Conservation (phyloP, 2,888 invertebrate genomes). For the Phyllotreta striolata region DNA sequence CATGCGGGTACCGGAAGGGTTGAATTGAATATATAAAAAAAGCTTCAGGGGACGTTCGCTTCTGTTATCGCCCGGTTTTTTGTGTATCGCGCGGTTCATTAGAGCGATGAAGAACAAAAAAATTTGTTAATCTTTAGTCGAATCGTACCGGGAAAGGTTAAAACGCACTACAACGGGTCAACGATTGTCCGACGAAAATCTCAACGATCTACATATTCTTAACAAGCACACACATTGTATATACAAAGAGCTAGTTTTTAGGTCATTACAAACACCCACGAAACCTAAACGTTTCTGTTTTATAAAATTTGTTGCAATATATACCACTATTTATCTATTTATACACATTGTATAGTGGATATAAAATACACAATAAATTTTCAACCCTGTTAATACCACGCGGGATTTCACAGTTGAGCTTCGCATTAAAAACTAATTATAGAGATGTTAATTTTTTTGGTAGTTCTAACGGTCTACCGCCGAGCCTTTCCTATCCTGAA, state of each 20-base stretch:
- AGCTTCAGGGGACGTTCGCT: constrained; percentile 38
- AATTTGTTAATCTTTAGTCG: not conserved
- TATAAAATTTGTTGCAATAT: no score
- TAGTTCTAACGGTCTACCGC: constrained; percentile 45
- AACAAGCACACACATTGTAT: no score
- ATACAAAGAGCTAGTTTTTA: no score
- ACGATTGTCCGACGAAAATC: no score
- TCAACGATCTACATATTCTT: no score
- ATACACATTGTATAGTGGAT: no score
- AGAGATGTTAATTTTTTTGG: constrained; percentile 50
- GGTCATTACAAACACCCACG: no score
- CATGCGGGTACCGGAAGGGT: constrained; percentile 57
- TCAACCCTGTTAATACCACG: not conserved
- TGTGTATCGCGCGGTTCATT: constrained; percentile 35
- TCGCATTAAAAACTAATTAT: constrained; percentile 51
- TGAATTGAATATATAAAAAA: constrained; percentile 33
- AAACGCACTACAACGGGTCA: no score
- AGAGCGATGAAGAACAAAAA: not conserved
- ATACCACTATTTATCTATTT: no score
- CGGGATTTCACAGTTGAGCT: constrained; percentile 1
- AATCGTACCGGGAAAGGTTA: no score
- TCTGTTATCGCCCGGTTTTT: constrained; percentile 52
- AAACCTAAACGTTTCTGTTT: no score
- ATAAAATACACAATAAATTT: not conserved
- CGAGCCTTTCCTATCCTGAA: constrained; percentile 47